Base-by-base conservation (phyloP, 1,140 invertebrate genomes). In the Trachymyrmex septentrionalis region DNA sequence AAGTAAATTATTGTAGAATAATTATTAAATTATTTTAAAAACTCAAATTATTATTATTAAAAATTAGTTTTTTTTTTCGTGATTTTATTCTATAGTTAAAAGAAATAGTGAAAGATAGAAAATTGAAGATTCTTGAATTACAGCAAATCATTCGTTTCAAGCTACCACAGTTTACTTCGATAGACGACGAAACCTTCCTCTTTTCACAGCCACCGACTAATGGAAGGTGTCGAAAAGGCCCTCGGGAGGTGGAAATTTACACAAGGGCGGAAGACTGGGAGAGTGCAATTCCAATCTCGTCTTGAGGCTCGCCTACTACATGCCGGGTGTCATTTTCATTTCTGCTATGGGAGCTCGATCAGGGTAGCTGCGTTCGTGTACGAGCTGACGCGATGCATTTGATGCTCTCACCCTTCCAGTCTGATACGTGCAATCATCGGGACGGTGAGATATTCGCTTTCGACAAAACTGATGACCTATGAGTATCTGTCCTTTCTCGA, bases 141-240 rank as follows among this genome's bases (percentile, higher is more conserved):
- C 38, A 5, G 38, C 63, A 82, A 84, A 84, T 84, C 19, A 73
- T 71, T 57, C n/a, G 38, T 30, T 10, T 48, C n/a, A 63, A 75
- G 55, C 55, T 75, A 67, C 48, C 59, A 81, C 63, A 85, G 88
- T 90, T 90, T 82, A 76, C 88, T 86, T 78, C 55, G 24, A 81
- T 76, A 85, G 55, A 81, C 76, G 85, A 91, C 78, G 84, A 91
- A 90, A 91, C 87, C 87, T 88, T 81, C 72, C 86, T 85, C 63
- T 88, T 66, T 85, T 87, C 86, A 84, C 84, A 86, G 71, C 88
- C 88, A 80, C 82, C 87, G 80, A 86, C 88, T 92, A 92, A 92
- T 92, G 92, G 91, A 92, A 91, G 91, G 91, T 92, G 91, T 90
- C 91, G 88, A 92, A 88, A 89, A 89, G 89, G 87, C 80, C 19